Evolutionary conservation across 2,888 invertebrate species (phyloP).

Genomic region (Cecidostiba fungosa): DNA sequence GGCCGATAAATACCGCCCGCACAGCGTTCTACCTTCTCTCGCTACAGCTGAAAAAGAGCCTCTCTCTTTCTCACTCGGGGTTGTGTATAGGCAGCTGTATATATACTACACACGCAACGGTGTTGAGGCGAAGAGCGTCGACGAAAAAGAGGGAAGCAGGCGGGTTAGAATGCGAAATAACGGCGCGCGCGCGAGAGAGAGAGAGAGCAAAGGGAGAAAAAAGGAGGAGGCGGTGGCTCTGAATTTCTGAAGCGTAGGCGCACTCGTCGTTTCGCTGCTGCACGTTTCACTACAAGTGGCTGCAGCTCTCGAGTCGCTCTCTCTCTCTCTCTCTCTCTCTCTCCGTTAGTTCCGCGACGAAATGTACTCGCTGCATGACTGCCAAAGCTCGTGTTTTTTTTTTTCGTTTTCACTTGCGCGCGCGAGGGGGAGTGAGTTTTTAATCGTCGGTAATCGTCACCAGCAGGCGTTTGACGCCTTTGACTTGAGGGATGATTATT

Average conservation of each 20-base stretch:
- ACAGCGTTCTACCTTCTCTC: not conserved
- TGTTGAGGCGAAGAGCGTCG: not conserved
- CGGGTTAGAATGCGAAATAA: constrained; percentile 16
- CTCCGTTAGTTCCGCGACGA: not conserved
- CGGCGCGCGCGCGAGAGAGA: not conserved
- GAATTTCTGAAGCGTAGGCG: constrained; percentile 8
- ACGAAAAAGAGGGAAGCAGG: not conserved
- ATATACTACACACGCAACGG: not conserved
- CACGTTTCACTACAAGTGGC: constrained; percentile 19
- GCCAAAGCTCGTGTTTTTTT: not conserved
- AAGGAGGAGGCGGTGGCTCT: not conserved
- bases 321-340: not conserved
- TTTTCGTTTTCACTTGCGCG: not conserved
- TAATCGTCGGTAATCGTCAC: constrained; percentile 13
- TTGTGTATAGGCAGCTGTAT: not conserved
- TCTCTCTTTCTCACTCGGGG: too few relatives aligned
- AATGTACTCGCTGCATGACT: not conserved
- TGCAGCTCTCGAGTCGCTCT: not conserved
- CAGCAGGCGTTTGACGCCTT: not conserved
- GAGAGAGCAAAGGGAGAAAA: not conserved
- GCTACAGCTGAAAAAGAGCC: constrained; percentile 3
- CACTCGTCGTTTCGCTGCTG: not conserved
- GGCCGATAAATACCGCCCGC: constrained; percentile 1
- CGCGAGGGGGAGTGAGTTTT: not conserved
- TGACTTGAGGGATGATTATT: not conserved